Conservation (phyloP, 2,797 vertebrate species). For the Danio aesculapii region DNA sequence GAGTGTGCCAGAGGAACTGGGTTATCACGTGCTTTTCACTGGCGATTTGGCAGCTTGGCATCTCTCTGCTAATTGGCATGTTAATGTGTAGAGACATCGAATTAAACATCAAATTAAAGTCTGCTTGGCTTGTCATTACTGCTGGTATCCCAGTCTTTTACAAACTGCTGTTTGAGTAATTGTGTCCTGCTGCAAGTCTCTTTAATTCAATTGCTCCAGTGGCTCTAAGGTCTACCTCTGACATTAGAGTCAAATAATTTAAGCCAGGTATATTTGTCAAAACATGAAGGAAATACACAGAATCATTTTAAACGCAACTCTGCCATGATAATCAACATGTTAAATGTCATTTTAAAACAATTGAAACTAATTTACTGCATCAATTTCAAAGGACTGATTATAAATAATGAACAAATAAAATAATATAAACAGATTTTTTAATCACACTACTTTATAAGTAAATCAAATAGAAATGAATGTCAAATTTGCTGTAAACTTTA, state of each 20-base stretch:
- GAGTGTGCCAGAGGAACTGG: not conserved
- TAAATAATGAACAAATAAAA: no score
- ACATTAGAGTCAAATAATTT: not conserved
- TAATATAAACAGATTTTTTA: no score
- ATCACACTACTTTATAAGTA: no score
- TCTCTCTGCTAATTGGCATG: constrained; percentile 25
- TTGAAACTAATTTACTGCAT: no score
- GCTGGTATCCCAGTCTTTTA: constrained; percentile 12
- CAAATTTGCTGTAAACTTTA: no score
- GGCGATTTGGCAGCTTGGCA: not conserved
- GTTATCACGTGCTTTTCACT: constrained; percentile 5
- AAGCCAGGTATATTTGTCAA: not conserved
- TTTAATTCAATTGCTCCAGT: constrained; percentile 5
- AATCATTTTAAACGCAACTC: not conserved
- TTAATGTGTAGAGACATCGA: constrained; percentile 23
- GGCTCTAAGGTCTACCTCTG: not conserved
- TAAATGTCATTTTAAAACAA: not conserved
- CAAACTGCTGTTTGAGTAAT: constrained; percentile 42
- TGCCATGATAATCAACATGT: no score
- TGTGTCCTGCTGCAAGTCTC: not conserved
- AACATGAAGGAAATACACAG: not conserved
- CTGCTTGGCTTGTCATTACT: constrained; percentile 19
- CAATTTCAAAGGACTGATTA: no score
- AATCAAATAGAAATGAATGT: no score
- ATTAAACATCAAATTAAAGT: constrained; percentile 42